phyloP scores from a whole-genome alignment of 2,888 invertebrate genomes.

The Amphipyra tragopoginis region DNA sequence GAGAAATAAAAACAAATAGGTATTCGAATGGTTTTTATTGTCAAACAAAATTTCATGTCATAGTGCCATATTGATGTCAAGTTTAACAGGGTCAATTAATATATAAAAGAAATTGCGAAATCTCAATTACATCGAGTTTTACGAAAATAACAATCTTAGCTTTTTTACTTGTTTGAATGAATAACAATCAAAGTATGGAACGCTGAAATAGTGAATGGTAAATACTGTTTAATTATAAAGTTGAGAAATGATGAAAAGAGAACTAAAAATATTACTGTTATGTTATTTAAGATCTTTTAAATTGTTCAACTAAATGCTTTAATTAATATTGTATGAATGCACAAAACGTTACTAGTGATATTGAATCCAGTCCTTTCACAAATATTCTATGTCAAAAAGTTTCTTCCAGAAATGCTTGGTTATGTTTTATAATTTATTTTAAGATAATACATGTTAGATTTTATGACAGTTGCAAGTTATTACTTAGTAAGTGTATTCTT shows the following conservation, averaged over 20 bases:
- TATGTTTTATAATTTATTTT: constrained; percentile 27
- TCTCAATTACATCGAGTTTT: constrained; percentile 23
- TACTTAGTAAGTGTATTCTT: constrained; percentile 40
- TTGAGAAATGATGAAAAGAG: constrained; percentile 8
- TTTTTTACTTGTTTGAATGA: constrained; percentile 42
- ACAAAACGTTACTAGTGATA: constrained; percentile 31
- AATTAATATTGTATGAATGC: constrained; percentile 13
- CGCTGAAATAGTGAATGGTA: constrained; percentile 12
- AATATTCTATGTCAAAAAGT: constrained; percentile 12
- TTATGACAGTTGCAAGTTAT: constrained; percentile 38
- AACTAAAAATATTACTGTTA: constrained; percentile 7
- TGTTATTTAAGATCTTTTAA: constrained; percentile 20
- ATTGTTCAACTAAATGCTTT: constrained; percentile 14
- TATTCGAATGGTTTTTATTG: constrained; percentile 44
- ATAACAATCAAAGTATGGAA: constrained; percentile 14
- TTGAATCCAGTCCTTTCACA: constrained; percentile 13
- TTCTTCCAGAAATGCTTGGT: constrained; percentile 39
- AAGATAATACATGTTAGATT: constrained; percentile 39
- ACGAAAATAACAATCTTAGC: constrained; percentile 10
- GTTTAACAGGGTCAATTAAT: constrained; percentile 57
- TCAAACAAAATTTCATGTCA: constrained; percentile 47
- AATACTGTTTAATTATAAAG: constrained; percentile 14
- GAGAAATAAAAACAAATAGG: constrained; percentile 14
- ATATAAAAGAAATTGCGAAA: constrained; percentile 31
- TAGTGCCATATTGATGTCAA: constrained; percentile 50